Percentiles rank a stretch among this genome's conserved stretches.
Evolutionary conservation across 2,888 invertebrate species (phyloP).

Genomic region (Calephelis perditalis): DNA sequence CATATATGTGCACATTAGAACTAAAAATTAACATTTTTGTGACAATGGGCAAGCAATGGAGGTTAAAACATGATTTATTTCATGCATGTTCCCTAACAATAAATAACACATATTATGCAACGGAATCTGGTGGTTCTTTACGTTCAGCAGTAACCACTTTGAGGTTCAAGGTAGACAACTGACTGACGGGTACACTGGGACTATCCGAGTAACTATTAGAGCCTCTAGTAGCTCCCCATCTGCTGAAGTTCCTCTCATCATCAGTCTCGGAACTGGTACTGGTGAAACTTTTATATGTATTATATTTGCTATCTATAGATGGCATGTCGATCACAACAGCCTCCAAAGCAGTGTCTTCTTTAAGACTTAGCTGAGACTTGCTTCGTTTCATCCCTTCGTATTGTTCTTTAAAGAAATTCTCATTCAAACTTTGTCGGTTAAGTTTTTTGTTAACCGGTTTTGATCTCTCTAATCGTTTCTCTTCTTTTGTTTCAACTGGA

Average conservation of each 20-base stretch:
- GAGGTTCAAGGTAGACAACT: conserved; percentile 59
- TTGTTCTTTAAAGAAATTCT: conserved; percentile 16
- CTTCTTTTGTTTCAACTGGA: conserved; percentile 36
- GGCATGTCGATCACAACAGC: conserved; percentile 66
- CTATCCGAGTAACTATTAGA: conserved; percentile 68
- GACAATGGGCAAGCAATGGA: too few relatives aligned
- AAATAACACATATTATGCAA: conserved; percentile 34
- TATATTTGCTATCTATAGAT: conserved; percentile 43
- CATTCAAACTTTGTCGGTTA: conserved; percentile 3
- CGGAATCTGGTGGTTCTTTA: conserved; percentile 44
- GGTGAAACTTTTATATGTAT: conserved; percentile 44
- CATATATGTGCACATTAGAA: too few relatives aligned
- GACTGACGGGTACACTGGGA: conserved; percentile 52
- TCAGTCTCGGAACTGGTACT: conserved; percentile 39
- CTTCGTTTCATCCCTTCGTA: conserved; percentile 45
- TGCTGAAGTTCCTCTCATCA: conserved; percentile 47
- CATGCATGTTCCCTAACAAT: too few relatives aligned
- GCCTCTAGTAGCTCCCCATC: conserved; percentile 70
- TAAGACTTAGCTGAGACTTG: conserved; percentile 60
- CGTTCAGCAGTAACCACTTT: conserved; percentile 43
- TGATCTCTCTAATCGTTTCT: conserved; percentile 35
- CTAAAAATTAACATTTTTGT: too few relatives aligned
- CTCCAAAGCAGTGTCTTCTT: conserved; percentile 59
- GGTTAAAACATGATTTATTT: too few relatives aligned
- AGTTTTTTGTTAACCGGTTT: conserved; percentile 33